Evolutionary conservation across 2,113 vertebrate species (phyloP).

Genomic region (Melanotaenia duboulayi): DNA sequence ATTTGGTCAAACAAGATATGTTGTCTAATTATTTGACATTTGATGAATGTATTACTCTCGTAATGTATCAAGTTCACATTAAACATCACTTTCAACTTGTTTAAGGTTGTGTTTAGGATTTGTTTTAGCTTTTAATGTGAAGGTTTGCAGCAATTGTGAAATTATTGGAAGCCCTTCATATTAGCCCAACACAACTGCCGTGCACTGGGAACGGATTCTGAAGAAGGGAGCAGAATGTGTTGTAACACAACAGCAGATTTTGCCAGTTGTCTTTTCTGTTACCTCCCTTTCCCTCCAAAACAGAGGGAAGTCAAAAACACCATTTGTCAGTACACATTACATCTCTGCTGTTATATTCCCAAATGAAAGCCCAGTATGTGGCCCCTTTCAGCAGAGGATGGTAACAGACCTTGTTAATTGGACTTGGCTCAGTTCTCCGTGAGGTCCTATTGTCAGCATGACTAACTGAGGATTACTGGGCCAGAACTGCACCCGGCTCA

Average conservation of each 20-base stretch:
- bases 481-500: constrained; percentile 55
- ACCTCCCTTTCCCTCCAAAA: constrained; percentile 60
- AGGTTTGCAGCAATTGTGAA: not conserved
- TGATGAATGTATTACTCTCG: not conserved
- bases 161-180: constrained; percentile 6
- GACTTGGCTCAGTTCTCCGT: constrained; percentile 76
- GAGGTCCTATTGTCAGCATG: constrained; percentile 69
- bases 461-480: constrained; percentile 62
- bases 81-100: not conserved
- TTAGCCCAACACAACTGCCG: constrained; percentile 10
- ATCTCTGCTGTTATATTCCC: constrained; percentile 68
- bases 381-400: constrained; percentile 71
- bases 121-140: not conserved
- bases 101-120: not conserved
- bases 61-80: not conserved
- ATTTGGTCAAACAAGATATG: not conserved
- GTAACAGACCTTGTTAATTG: constrained; percentile 80
- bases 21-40: not conserved
- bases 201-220: constrained; percentile 38
- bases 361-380: constrained; percentile 77
- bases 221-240: constrained; percentile 37
- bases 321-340: constrained; percentile 72
- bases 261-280: constrained; percentile 64
- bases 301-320: constrained; percentile 69
- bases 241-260: constrained; percentile 50